Base-by-base conservation (phyloP, 1,140 invertebrate genomes). In the Leptinotarsa lineolata region DNA sequence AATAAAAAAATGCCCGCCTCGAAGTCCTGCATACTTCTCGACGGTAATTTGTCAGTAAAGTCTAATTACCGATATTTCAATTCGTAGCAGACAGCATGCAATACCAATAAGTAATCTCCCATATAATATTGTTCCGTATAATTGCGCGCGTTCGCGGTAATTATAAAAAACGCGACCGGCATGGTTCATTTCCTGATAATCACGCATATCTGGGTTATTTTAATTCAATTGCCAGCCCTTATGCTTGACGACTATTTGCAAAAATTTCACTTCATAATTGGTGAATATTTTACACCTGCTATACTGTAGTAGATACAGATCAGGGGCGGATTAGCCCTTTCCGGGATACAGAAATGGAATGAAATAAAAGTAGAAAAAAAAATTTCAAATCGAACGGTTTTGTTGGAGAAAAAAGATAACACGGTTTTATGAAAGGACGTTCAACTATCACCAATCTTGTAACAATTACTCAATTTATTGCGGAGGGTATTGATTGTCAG, bases 201-300 rank as follows among this genome's bases (percentile, higher is more conserved):
- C 48, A 54, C 48, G 48, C 48, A 54, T 54, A 54, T 54, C 48
- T 54, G 48, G 48, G 48, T 54, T 54, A 54, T 54, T 54, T 54
- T 54, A 54, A 54, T 54, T 54, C 48, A 54, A 54, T 54, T 54
- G 48, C 48, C 48, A 54, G 48, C 48, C 48, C 48, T 54, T 54
- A 54, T 54, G 48, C 15, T 54, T n/a, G 48, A n/a, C 48, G 48
- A 15, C 15, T 54, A 54, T 54, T 54, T 54, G 48, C 11, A 54
- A 54, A 54, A 54, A 54, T 54, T 54, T 54, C 48, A 54, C 48
- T 54, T 54, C n/a, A 54, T 54, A 54, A 54, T 54, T 54, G 48
- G 48, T n/a, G 48, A 54, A 54, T 54, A 54, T 54, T 54, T 16
- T 54, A 54, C 48, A 54, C 48, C 48, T 54, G 48, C 48, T 15